phyloP scores from a whole-genome alignment of 2,797 vertebrate genomes.

The Ceryle rudis region DNA sequence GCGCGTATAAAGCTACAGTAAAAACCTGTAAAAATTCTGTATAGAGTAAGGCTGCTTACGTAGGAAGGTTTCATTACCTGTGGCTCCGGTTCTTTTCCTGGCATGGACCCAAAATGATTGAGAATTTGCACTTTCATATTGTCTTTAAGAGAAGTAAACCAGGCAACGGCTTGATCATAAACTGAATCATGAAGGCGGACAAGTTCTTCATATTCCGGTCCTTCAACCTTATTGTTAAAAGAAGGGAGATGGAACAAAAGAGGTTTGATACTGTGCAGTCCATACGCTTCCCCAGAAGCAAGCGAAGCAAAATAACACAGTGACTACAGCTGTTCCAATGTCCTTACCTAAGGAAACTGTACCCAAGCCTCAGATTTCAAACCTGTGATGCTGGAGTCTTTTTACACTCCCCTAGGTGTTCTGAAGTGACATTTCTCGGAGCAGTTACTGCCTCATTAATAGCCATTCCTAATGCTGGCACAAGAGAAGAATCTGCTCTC shows the following conservation, averaged over 20 bases:
- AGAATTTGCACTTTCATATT: slow-evolving; percentile 93
- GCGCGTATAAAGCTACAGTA: not conserved
- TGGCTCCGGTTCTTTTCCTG: slow-evolving; percentile 86
- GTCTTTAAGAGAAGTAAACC: slow-evolving; percentile 94
- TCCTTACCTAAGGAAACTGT: not conserved
- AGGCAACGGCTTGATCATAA: slow-evolving; percentile 90
- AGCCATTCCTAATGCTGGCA: not conserved
- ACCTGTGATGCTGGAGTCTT: slow-evolving; percentile 17
- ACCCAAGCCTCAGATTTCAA: slow-evolving; percentile 22
- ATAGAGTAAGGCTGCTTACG: not conserved
- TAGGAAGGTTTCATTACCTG: slow-evolving; percentile 81
- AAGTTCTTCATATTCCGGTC: slow-evolving; percentile 87
- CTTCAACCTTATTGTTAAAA: slow-evolving; percentile 83
- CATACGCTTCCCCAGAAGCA: not conserved
- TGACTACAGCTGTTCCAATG: not conserved
- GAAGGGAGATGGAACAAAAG: not conserved
- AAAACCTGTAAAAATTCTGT: not conserved
- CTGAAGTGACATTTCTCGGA: not conserved
- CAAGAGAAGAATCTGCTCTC: not conserved
- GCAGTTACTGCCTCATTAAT: not conserved
- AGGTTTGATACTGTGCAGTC: not conserved
- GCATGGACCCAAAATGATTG: slow-evolving; percentile 92
- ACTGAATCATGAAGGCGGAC: slow-evolving; percentile 87
- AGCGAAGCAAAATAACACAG: slow-evolving; percentile 43
- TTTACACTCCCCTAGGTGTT: slow-evolving; percentile 17